Conservation (phyloP, 1,140 invertebrate species). For the Drosophila kurseongensis region DNA sequence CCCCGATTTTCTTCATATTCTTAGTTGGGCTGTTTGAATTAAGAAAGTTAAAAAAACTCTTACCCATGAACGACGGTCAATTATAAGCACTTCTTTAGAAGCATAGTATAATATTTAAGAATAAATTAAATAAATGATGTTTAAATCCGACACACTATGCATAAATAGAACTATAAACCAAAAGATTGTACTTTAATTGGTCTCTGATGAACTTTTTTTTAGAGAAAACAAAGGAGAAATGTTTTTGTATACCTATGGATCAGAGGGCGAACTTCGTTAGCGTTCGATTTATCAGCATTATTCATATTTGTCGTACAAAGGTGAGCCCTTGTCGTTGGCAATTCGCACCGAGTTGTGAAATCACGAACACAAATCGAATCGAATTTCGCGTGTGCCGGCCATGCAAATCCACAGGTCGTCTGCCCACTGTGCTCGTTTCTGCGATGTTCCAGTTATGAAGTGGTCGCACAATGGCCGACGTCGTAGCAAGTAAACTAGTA, state of each 20-base stretch:
- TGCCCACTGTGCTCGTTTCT: not conserved
- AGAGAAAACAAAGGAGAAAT: too few species aligned
- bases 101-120: too few species aligned
- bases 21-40: too few species aligned
- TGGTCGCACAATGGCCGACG: constrained; percentile 9
- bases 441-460: constrained; percentile 17
- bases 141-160: too few species aligned
- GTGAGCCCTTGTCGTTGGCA: constrained; percentile 1
- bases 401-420: constrained; percentile 32
- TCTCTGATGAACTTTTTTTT: too few species aligned
- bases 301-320: constrained; percentile 34
- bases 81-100: too few species aligned
- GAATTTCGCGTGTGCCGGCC: constrained; percentile 4
- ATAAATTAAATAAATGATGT: too few species aligned
- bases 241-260: not conserved
- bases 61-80: too few species aligned
- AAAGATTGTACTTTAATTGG: too few species aligned
- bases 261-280: constrained; percentile 1
- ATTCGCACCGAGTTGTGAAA: constrained; percentile 9
- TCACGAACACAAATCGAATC: not conserved
- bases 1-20: too few species aligned
- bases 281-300: constrained; percentile 21
- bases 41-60: too few species aligned
- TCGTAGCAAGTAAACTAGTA: constrained; percentile 4
- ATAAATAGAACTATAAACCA: too few species aligned